These are phyloP conservation scores for Gymnoscopelus microlampas DNA, from an alignment of 2,797 vertebrate species.

Conservation along the genomic window DNA sequence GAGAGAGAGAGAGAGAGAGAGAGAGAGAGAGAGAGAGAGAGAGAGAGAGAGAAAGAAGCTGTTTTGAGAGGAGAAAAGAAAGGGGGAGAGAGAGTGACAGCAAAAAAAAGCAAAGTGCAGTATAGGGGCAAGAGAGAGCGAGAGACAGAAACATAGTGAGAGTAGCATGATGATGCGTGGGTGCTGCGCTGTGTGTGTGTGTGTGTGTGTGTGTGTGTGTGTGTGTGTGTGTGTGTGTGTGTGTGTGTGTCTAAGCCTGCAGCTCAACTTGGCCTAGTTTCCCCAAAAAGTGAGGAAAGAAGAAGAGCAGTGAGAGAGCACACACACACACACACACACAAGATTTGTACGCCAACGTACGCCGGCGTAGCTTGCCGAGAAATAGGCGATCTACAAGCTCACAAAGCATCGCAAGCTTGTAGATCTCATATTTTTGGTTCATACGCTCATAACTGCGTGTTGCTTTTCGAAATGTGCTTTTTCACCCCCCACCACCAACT, in stretches of 20 bases:
- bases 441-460: neutral
- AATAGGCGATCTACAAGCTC: too few relatives aligned
- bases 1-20: neutral
- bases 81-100: neutral
- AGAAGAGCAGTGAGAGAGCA: constrained; percentile 1
- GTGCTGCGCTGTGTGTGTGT: constrained; percentile 59
- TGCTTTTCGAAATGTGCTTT: constrained; percentile 45
- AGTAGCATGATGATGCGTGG: constrained; percentile 41
- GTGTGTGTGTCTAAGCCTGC: constrained; percentile 69
- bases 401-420: too few relatives aligned
- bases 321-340: constrained; percentile 36
- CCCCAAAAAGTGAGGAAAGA: constrained; percentile 46
- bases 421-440: too few relatives aligned
- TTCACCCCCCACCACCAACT: constrained; percentile 35
- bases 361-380: too few relatives aligned
- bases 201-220: constrained; percentile 63
- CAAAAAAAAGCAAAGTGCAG: neutral
- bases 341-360: neutral
- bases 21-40: neutral
- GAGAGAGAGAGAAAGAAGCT: too few relatives aligned
- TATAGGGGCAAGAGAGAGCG: neutral
- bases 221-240: constrained; percentile 68
- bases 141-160: constrained; percentile 18
- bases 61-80: neutral
- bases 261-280: constrained; percentile 82